A percentile compares a stretch with the other conserved stretches of the same genome.
These are phyloP conservation scores for Drosophila ambigua DNA, from an alignment of 1,140 invertebrate genomes.

Conservation along the genomic window DNA sequence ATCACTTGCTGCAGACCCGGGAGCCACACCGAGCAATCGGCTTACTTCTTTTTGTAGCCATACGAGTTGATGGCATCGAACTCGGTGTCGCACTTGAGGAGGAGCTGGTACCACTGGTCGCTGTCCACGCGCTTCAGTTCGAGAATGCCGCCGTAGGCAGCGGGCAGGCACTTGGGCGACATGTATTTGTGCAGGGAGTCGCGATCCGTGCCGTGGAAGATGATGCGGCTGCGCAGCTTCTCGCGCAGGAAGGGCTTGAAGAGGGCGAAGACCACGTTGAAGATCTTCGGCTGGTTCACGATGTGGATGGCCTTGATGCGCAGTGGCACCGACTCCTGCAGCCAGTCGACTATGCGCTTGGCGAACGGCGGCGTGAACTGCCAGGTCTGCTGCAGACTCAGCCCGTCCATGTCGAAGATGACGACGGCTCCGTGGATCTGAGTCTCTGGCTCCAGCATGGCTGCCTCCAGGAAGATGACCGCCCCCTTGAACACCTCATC, in stretches of 20 bases:
- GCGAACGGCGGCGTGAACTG: constrained; percentile 93
- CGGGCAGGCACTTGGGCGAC: constrained; percentile 90
- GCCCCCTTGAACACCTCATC: constrained; percentile 93
- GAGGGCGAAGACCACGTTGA: constrained; percentile 93
- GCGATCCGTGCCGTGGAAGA: constrained; percentile 93
- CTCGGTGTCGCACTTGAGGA: constrained; percentile 89
- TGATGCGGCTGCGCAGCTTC: constrained; percentile 89
- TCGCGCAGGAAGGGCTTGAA: constrained; percentile 94
- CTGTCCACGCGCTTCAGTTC: constrained; percentile 87
- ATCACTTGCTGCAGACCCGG: constrained; percentile 59
- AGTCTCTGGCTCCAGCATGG: constrained; percentile 90
- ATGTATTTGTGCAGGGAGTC: constrained; percentile 92
- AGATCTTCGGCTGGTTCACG: constrained; percentile 94
- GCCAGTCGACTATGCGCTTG: constrained; percentile 91
- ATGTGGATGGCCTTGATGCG: constrained; percentile 94
- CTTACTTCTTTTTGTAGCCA: constrained; percentile 87
- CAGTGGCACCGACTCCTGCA: constrained; percentile 91
- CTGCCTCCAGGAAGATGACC: constrained; percentile 91
- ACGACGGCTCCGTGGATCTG: constrained; percentile 91
- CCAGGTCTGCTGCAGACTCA: constrained; percentile 91
- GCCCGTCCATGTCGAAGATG: constrained; percentile 93
- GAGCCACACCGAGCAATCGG: neutral
- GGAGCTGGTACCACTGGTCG: constrained; percentile 89
- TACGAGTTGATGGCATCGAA: constrained; percentile 91
- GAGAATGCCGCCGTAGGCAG: constrained; percentile 91